Percentiles rank a stretch among this genome's conserved stretches.
Evolutionary conservation across 92 coral and sea anemone genomes (phyloP).

Genomic region (Heteractis magnifica): DNA sequence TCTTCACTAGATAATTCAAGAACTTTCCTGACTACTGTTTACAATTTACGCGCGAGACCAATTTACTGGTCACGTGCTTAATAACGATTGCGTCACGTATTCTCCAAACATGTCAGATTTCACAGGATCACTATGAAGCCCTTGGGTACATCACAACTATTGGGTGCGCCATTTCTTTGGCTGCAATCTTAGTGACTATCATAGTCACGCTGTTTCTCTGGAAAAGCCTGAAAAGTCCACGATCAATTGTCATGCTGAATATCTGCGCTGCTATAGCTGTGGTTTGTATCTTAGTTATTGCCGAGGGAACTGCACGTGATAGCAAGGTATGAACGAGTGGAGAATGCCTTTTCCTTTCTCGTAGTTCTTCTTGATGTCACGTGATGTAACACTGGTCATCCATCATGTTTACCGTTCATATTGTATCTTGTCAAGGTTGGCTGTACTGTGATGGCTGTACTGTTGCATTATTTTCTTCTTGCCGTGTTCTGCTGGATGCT

Average conservation of each 20-base stretch:
- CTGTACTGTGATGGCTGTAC: slow-evolving; percentile 73
- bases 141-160: slow-evolving; percentile 77
- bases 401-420: no score
- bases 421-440: slow-evolving; percentile 41
- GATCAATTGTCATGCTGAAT: slow-evolving; percentile 72
- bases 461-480: slow-evolving; percentile 75
- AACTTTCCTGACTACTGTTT: no score
- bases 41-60: no score
- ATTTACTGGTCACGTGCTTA: no score
- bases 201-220: slow-evolving; percentile 64
- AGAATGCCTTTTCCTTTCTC: no score
- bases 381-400: no score
- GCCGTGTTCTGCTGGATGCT: slow-evolving; percentile 92
- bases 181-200: slow-evolving; percentile 79
- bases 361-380: no score
- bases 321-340: slow-evolving; percentile 46
- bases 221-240: slow-evolving; percentile 69
- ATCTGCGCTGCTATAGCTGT: slow-evolving; percentile 78
- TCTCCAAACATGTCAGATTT: slow-evolving; percentile 12
- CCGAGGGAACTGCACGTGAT: slow-evolving; percentile 79
- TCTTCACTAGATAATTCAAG: no score
- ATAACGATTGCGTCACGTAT: not conserved
- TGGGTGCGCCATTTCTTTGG: slow-evolving; percentile 83
- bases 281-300: slow-evolving; percentile 71
- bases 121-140: slow-evolving; percentile 48